Conservation (phyloP, 1,140 invertebrate species). For the Panulirus ornatus region DNA sequence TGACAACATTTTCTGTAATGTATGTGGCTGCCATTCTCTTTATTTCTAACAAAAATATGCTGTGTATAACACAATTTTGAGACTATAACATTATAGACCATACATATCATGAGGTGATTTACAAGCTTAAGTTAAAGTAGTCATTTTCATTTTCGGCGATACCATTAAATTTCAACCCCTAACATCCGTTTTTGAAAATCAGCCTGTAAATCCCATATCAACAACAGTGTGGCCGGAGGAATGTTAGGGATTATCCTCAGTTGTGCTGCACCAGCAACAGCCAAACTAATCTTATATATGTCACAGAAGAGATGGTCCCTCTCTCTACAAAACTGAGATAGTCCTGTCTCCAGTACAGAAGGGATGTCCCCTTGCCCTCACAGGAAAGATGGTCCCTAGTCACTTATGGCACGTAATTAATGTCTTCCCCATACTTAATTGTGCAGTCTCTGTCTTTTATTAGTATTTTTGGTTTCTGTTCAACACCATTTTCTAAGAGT, state of each 20-base stretch:
- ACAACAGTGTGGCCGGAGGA: not conserved
- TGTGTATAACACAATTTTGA: not conserved
- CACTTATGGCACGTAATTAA: constrained; percentile 6
- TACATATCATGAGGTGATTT: not conserved
- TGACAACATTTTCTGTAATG: no score
- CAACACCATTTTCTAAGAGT: not conserved
- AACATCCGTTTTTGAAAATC: not conserved
- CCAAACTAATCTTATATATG: not conserved
- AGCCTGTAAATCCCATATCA: not conserved
- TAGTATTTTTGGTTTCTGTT: not conserved
- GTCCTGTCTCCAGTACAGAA: not conserved
- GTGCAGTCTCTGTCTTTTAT: not conserved
- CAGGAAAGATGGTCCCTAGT: not conserved
- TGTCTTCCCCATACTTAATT: not conserved
- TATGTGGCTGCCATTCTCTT: not conserved
- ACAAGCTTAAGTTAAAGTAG: not conserved
- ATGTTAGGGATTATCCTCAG: not conserved
- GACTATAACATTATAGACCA: not conserved
- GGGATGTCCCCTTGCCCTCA: not conserved
- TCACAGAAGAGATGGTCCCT: not conserved
- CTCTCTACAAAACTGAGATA: not conserved
- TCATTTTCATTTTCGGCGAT: not conserved
- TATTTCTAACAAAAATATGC: not conserved
- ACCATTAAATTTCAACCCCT: not conserved
- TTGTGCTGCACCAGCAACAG: not conserved